Conservation (phyloP, 1,140 invertebrate genomes). For the Aphis gossypii region DNA sequence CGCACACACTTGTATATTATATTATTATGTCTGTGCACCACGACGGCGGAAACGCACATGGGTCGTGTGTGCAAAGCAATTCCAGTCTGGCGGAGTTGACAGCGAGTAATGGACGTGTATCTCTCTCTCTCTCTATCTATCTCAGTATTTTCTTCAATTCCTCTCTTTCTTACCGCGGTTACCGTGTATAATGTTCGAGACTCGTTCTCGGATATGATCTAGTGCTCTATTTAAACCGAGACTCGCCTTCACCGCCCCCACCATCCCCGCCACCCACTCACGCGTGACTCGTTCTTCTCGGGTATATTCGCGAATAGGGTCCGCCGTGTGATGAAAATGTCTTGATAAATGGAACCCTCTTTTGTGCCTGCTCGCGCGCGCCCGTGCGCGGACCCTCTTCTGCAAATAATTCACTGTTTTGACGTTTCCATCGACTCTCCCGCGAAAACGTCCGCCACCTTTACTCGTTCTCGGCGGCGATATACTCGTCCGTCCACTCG, state of each 20-base stretch:
- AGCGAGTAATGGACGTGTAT: constrained; percentile 54
- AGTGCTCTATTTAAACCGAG: constrained; percentile 50
- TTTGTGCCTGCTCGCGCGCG: neutral
- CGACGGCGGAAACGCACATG: neutral
- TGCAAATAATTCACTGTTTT: constrained; percentile 53
- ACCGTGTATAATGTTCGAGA: constrained; percentile 19
- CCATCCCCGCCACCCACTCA: neutral
- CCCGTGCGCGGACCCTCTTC: neutral
- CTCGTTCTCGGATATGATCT: constrained; percentile 50
- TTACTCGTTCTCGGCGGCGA: neutral
- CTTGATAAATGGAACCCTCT: constrained; percentile 53
- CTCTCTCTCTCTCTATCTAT: neutral
- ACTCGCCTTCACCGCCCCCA: neutral
- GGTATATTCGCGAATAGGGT: neutral
- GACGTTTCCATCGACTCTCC: constrained; percentile 22
- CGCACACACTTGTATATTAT: neutral
- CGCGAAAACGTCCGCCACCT: neutral
- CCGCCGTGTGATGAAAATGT: constrained; percentile 44
- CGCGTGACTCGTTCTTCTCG: neutral
- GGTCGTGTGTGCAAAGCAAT: constrained; percentile 48
- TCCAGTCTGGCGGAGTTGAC: constrained; percentile 51
- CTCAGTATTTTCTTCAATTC: neutral
- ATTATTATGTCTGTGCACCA: neutral
- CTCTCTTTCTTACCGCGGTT: constrained; percentile 7
- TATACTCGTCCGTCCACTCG: neutral